phyloP scores from a whole-genome alignment of 2,797 vertebrate species.

The Oryzias sinensis region DNA sequence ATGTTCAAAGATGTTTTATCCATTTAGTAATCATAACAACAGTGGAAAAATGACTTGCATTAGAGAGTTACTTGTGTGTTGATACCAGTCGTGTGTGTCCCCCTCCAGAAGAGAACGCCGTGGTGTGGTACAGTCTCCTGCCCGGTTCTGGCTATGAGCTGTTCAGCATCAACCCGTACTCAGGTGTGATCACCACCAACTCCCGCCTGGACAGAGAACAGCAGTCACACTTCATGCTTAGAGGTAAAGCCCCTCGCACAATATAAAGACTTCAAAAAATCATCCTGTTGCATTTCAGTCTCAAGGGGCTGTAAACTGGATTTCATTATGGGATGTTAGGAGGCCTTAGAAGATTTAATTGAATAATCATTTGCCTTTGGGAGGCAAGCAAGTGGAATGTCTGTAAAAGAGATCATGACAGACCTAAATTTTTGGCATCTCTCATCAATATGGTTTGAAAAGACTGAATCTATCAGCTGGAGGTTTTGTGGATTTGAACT shows the following conservation, averaged over 20 bases:
- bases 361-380: too few relatives aligned
- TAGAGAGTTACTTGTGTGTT: constrained; percentile 17
- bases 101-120: constrained; percentile 69
- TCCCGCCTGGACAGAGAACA: constrained; percentile 84
- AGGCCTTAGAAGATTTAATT: too few relatives aligned
- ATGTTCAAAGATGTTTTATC: too few relatives aligned
- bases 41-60: too few relatives aligned
- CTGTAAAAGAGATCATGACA: too few relatives aligned
- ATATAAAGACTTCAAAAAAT: not conserved
- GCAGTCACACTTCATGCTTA: constrained; percentile 79
- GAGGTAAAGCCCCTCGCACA: constrained; percentile 73
- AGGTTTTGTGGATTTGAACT: too few relatives aligned
- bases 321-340: not conserved
- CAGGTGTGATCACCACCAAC: constrained; percentile 82
- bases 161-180: constrained; percentile 84
- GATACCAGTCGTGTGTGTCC: constrained; percentile 1
- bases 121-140: constrained; percentile 78
- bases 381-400: too few relatives aligned
- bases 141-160: constrained; percentile 80
- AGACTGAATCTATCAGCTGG: too few relatives aligned
- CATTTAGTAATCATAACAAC: too few relatives aligned
- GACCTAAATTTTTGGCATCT: too few relatives aligned
- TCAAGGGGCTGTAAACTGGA: not conserved
- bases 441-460: too few relatives aligned
- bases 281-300: not conserved